A percentile compares a stretch with the other conserved stretches of the same genome.
These are phyloP conservation scores for Danio aesculapii DNA, from an alignment of 2,797 vertebrate species.

Conservation along the genomic window DNA sequence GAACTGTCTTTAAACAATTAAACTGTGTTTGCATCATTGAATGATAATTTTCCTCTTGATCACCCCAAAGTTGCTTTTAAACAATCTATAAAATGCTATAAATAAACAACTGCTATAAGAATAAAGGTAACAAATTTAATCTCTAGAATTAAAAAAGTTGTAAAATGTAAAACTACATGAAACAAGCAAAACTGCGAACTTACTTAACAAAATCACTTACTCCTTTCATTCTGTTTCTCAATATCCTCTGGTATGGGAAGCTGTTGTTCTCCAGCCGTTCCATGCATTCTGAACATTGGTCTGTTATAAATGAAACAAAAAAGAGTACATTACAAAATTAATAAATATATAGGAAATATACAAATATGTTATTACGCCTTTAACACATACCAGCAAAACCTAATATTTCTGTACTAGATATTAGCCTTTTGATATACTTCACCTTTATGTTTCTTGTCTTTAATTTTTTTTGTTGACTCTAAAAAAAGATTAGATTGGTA, in stretches of 20 bases:
- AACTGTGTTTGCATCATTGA: neutral
- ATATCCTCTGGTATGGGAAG: neutral
- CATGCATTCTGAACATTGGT: neutral
- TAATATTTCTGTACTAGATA: neutral
- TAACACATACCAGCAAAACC: too few relatives aligned
- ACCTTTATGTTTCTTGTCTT: neutral
- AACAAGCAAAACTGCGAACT: neutral
- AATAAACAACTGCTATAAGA: neutral
- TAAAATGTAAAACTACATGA: neutral
- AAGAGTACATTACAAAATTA: neutral
- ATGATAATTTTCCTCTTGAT: neutral
- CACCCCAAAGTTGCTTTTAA: neutral
- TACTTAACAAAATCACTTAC: neutral
- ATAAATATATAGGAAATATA: neutral
- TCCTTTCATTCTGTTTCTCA: neutral
- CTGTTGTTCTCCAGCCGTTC: neutral
- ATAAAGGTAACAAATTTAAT: neutral
- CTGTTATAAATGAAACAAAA: neutral
- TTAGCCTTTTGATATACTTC: neutral
- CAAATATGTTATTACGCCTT: neutral
- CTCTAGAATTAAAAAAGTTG: neutral
- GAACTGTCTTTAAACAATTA: neutral
- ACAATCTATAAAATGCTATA: neutral
- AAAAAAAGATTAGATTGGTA: too few relatives aligned
- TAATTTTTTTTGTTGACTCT: too few relatives aligned